Base-by-base conservation (phyloP, 2,888 invertebrate genomes). In the Buathra laborator region DNA sequence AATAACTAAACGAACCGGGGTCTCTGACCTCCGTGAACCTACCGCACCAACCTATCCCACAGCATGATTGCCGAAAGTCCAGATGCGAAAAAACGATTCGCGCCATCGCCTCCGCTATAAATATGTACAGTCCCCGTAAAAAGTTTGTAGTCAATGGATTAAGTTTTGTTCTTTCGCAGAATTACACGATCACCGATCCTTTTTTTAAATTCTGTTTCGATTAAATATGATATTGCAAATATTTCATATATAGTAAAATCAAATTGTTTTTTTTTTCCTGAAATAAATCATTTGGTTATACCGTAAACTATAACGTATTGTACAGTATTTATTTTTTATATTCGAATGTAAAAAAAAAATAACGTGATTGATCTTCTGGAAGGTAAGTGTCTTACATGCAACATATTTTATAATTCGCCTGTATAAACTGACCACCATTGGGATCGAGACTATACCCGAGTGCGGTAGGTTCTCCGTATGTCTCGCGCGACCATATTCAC, bases 21-120 rank as follows among this genome's bases (percentile, higher is more conserved):
- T 85, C 84, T 85, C 68, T 85, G 84, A 85, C 84, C 84, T 81
- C 84, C 75, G 74, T 66, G 81, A 85, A 82, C 75, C 81, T 84
- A 81, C 64, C 74, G 68, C 81, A 81, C 84, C 56, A 59, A 59
- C 29, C 75, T 81, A 81, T 81, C 75, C 75, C 74, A 68, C 81
- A 75, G 32, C 59, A 62, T 14, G 62, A 59, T 66, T 72, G 64
- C 74, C 78, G 48, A 75, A 70, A 70, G 70, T 80, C 37, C 83
- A 80, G 83, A 80, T 83, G 83, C 75, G 79, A 62, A 75, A 72
- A 51, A 56, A 81, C 72, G 62, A 81, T 81, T 81, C 76, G 67
- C 74, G 44, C 77, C 44, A 81, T 68, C 81, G 77, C 67, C 81
- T 81, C 76, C 67, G 29, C 46, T 53, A 75, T 70, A 68, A 71